phyloP scores from a whole-genome alignment of 2,888 invertebrate species.

The Cheiracanthium punctorium region DNA sequence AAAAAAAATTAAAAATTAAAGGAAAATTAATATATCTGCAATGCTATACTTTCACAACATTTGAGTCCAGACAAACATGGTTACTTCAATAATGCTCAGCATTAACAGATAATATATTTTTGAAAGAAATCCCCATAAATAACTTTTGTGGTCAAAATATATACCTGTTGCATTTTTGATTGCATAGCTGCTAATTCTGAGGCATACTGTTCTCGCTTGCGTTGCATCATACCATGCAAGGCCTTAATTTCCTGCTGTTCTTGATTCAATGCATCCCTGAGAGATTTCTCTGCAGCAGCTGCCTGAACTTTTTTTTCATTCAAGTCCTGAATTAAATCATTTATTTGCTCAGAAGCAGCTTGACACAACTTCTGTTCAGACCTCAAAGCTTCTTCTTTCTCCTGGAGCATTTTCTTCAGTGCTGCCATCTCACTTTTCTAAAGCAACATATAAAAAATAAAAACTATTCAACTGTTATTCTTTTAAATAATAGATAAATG shows the following conservation, averaged over 20 bases:
- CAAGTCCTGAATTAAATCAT: conserved; percentile 84
- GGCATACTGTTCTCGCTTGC: conserved; percentile 47
- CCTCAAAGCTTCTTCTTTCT: conserved; percentile 80
- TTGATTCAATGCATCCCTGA: conserved; percentile 51
- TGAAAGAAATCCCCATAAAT: too few relatives aligned
- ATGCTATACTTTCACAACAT: too few relatives aligned
- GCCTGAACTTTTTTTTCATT: conserved; percentile 81
- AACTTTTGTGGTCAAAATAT: background rate
- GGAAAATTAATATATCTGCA: too few relatives aligned
- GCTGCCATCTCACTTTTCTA: conserved; percentile 83
- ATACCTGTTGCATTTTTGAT: conserved; percentile 48
- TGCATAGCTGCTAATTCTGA: conserved; percentile 46
- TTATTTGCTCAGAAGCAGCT: conserved; percentile 85
- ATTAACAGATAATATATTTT: too few relatives aligned
- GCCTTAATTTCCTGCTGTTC: conserved; percentile 63
- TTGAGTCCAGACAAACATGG: too few relatives aligned
- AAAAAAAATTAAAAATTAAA: too few relatives aligned
- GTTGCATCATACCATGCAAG: conserved; percentile 62
- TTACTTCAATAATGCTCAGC: too few relatives aligned
- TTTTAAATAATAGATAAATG: too few relatives aligned
- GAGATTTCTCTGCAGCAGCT: conserved; percentile 37
- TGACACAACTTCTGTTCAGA: conserved; percentile 78
- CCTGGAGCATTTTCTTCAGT: conserved; percentile 82
- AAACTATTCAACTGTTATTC: too few relatives aligned
- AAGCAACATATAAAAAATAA: conserved; percentile 75